phyloP scores from a whole-genome alignment of 2,113 vertebrate genomes.

The Halichoeres trimaculatus region DNA sequence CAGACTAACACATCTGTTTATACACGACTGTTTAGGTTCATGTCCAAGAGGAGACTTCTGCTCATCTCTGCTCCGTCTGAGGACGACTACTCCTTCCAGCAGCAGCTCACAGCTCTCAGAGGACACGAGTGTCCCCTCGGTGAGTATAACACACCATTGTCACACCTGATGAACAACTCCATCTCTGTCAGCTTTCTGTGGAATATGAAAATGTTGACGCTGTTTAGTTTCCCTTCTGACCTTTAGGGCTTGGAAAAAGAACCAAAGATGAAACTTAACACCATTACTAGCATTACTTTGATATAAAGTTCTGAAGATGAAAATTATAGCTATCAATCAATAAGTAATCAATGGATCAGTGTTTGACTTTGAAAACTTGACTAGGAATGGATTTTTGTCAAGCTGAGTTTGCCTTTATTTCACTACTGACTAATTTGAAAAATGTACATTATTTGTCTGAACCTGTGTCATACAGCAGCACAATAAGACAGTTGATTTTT shows the following conservation, averaged over 20 bases:
- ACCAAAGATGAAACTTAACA: no score
- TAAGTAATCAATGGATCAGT: no score
- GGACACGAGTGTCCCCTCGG: conserved; percentile 84
- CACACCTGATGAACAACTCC: not conserved
- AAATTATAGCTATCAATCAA: no score
- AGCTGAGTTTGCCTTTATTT: no score
- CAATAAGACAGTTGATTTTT: no score
- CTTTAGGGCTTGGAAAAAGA: not conserved
- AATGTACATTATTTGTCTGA: no score
- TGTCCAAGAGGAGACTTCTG: conserved; percentile 83
- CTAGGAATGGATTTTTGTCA: no score
- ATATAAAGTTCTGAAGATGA: no score
- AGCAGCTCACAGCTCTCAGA: conserved; percentile 80
- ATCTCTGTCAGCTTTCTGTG: not conserved
- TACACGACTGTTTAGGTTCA: conserved; percentile 71
- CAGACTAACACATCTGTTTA: not conserved
- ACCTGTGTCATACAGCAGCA: no score
- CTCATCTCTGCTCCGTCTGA: conserved; percentile 81
- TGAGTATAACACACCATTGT: conserved; percentile 38
- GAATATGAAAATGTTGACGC: not conserved
- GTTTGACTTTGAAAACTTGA: no score
- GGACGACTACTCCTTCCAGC: conserved; percentile 84
- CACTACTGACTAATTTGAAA: no score
- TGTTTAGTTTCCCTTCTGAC: not conserved
- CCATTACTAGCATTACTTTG: no score